phyloP scores from a whole-genome alignment of 92 coral and sea anemone species.

The Phymanthus crucifer region DNA sequence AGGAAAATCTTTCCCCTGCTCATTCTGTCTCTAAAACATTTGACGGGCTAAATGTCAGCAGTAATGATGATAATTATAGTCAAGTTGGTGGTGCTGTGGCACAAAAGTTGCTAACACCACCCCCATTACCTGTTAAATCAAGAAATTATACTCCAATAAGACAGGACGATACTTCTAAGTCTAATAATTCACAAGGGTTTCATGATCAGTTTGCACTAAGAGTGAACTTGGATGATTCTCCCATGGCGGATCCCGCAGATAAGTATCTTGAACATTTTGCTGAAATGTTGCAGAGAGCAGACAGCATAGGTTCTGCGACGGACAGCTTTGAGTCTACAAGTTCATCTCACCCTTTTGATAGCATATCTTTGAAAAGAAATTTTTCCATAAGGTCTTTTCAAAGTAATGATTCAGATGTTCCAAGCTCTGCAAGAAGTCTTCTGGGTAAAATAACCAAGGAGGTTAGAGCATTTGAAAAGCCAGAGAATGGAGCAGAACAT shows the following conservation, averaged over 20 bases:
- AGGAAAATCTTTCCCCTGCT: constrained; percentile 28
- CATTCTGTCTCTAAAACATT: constrained; percentile 23
- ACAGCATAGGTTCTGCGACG: constrained; percentile 6
- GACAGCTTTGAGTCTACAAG: constrained; percentile 30
- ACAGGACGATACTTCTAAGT: not conserved
- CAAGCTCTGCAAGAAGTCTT: constrained; percentile 9
- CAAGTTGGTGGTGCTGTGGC: not conserved
- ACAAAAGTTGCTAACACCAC: constrained; percentile 16
- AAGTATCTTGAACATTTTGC: not conserved
- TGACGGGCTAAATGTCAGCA: not conserved
- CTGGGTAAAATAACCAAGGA: not conserved
- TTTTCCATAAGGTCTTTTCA: constrained; percentile 33
- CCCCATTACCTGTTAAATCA: constrained; percentile 33
- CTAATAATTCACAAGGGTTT: not conserved
- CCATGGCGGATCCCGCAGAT: not conserved
- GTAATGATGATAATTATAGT: not conserved
- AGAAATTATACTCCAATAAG: not conserved
- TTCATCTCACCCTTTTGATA: constrained; percentile 73
- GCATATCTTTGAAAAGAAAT: constrained; percentile 57
- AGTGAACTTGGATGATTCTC: constrained; percentile 26
- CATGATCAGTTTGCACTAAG: constrained; percentile 16
- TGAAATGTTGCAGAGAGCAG: not conserved
- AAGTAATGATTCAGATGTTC: constrained; percentile 34
- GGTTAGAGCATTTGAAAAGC: not conserved
- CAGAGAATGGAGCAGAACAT: not conserved